Evolutionary conservation across 1,140 invertebrate genomes (phyloP).

Genomic region (Caerostris extrusa): DNA sequence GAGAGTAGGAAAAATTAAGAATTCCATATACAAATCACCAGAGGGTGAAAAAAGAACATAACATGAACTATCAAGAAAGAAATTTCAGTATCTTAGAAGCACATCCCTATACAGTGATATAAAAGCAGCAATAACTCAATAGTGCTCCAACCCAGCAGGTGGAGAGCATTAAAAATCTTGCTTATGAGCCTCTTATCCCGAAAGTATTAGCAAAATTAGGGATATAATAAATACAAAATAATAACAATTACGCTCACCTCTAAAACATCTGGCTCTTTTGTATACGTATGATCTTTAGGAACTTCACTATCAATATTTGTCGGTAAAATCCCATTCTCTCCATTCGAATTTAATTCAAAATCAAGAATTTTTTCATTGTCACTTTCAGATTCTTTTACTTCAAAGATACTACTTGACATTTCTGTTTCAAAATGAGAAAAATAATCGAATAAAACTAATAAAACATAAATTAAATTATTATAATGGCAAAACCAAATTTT

Average conservation of each 20-base stretch:
- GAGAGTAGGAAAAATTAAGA: too few species aligned
- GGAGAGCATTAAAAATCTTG: too few species aligned
- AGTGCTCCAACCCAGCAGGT: too few species aligned
- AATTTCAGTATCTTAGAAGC: too few species aligned
- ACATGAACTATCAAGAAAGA: too few species aligned
- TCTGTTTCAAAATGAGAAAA: slow-evolving; percentile 11
- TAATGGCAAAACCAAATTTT: not conserved
- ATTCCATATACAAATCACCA: too few species aligned
- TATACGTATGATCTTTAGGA: slow-evolving; percentile 74
- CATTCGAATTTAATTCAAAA: slow-evolving; percentile 55
- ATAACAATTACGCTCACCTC: slow-evolving; percentile 35
- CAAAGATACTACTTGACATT: slow-evolving; percentile 73
- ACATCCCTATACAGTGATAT: too few species aligned
- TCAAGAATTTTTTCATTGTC: slow-evolving; percentile 42
- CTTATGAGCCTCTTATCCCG: too few species aligned
- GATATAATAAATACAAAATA: too few species aligned
- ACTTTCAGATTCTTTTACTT: slow-evolving; percentile 68
- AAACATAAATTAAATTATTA: not conserved
- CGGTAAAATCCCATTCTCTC: slow-evolving; percentile 58
- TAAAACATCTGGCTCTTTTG: slow-evolving; percentile 64
- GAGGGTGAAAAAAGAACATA: too few species aligned
- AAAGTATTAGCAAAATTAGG: too few species aligned
- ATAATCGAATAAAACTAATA: not conserved
- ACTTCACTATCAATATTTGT: slow-evolving; percentile 53
- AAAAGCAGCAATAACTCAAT: too few species aligned